Conservation (phyloP, 2,888 invertebrate genomes). For the Drosophila kambysellisi region DNA sequence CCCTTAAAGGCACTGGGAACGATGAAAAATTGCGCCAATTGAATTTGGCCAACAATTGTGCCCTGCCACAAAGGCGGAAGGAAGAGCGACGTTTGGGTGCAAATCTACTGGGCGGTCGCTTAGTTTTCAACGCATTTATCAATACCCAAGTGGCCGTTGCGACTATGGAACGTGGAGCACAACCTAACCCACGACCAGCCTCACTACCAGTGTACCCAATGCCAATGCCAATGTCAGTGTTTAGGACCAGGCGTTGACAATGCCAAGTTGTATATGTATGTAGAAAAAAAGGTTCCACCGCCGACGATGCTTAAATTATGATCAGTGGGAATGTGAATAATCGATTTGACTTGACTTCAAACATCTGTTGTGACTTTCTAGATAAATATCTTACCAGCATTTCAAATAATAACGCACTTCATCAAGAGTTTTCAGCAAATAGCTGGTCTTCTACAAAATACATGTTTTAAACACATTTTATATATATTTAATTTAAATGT, state of each 20-base stretch:
- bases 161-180: slow-evolving; percentile 31
- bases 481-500: background rate
- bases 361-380: slow-evolving; percentile 34
- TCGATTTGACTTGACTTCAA: slow-evolving; percentile 46
- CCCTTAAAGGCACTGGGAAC: slow-evolving; percentile 65
- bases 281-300: slow-evolving; percentile 44
- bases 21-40: slow-evolving; percentile 84
- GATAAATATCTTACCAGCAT: background rate
- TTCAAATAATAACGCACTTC: background rate
- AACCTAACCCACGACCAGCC: slow-evolving; percentile 21
- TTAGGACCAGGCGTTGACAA: slow-evolving; percentile 45
- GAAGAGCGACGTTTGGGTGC: slow-evolving; percentile 55
- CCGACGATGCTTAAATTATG: slow-evolving; percentile 33
- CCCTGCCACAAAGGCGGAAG: slow-evolving; percentile 44
- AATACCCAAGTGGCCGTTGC: slow-evolving; percentile 75
- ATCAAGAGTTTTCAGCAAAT: background rate
- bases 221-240: slow-evolving; percentile 55
- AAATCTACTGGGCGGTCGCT: slow-evolving; percentile 82
- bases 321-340: slow-evolving; percentile 48
- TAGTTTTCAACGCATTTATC: slow-evolving; percentile 82
- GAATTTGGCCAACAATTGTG: slow-evolving; percentile 81
- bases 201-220: slow-evolving; percentile 42
- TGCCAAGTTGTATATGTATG: slow-evolving; percentile 41
- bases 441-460: background rate
- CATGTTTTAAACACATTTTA: background rate